Percentiles rank a stretch among this genome's conserved stretches.
phyloP scores from a whole-genome alignment of 1,140 invertebrate species.

The Drosophila simulans region DNA sequence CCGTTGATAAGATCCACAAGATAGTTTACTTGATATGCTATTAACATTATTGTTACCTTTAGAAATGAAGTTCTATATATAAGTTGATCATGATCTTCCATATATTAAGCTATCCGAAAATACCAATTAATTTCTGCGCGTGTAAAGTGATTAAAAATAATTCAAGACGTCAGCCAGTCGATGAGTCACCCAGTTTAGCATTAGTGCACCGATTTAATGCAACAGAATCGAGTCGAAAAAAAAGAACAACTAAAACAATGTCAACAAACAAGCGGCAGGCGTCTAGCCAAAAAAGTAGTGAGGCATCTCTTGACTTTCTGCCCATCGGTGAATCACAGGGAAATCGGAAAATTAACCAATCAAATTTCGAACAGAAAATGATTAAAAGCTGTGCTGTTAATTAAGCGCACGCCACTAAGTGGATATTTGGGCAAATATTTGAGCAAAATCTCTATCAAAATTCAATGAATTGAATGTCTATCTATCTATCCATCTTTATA shows the following conservation, averaged over 20 bases:
- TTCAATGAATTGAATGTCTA: slow-evolving; percentile 12
- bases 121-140: slow-evolving; percentile 1
- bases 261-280: slow-evolving; percentile 78
- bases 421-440: slow-evolving; percentile 32
- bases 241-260: slow-evolving; percentile 56
- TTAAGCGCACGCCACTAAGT: background rate
- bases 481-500: slow-evolving; percentile 1
- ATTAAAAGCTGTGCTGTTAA: slow-evolving; percentile 2
- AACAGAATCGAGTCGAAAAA: slow-evolving; percentile 3
- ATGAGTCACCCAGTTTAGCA: slow-evolving; percentile 57
- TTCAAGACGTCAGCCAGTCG: slow-evolving; percentile 44
- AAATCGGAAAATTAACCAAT: slow-evolving; percentile 30
- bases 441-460: slow-evolving; percentile 9
- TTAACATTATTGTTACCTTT: too few species aligned
- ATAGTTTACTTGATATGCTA: too few species aligned
- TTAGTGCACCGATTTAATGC: slow-evolving; percentile 31
- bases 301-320: slow-evolving; percentile 74
- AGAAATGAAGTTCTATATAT: too few species aligned
- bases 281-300: slow-evolving; percentile 77
- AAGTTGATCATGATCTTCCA: background rate
- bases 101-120: background rate
- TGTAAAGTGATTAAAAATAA: slow-evolving; percentile 22
- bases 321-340: slow-evolving; percentile 40
- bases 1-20: too few species aligned
- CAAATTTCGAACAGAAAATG: background rate